Evolutionary conservation across 2,888 invertebrate species (phyloP), one percentile per base, ranked within the genome.

Genomic region (Tetragonula carbonaria): DNA sequence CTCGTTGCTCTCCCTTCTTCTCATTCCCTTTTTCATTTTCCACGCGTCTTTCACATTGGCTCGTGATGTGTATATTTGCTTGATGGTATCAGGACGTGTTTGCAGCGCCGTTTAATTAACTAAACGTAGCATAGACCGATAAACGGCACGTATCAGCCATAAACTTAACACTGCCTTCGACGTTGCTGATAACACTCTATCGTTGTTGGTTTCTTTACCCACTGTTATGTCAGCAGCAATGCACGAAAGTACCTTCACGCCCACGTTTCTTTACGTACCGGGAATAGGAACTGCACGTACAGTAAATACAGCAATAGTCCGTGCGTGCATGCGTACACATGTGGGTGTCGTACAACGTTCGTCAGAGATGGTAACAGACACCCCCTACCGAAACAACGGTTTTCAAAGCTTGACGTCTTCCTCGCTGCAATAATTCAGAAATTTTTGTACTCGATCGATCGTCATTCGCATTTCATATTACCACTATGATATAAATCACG

Each of bases 131-230:
- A 85, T 84, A 82, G 84, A 87, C 85, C 90, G 91, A 93, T 93
- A 92, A 92, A 92, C 88, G 89, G 87, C 91, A 90, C 90, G 91
- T 91, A 92, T 91, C 89, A 88, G 89, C 90, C 86, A 91, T 93
- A 93, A 93, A 93, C 86, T 91, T 89, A 71, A 84, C 70, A 86
- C 88, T 89, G 92, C 90, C 90, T 90, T 91, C 92, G 87, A 89
- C 87, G 85, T 86, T 87, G 86, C 89, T 90, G 92, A 93, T 92
- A 92, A 93, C 90, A 85, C 85, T 87, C 91, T 86, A 90, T 88
- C 88, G 88, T 81, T 80, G 82, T 86, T 82, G 79, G 80, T 82
- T 75, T 85, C 82, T 88, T 28, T 88, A 80, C 81, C 79, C 84
- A 83, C 86, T 80, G 90, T 89, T 88, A 83, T 89, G 85, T 88